Conservation (phyloP, 1,140 invertebrate species). For the Eufriesea mexicana region DNA sequence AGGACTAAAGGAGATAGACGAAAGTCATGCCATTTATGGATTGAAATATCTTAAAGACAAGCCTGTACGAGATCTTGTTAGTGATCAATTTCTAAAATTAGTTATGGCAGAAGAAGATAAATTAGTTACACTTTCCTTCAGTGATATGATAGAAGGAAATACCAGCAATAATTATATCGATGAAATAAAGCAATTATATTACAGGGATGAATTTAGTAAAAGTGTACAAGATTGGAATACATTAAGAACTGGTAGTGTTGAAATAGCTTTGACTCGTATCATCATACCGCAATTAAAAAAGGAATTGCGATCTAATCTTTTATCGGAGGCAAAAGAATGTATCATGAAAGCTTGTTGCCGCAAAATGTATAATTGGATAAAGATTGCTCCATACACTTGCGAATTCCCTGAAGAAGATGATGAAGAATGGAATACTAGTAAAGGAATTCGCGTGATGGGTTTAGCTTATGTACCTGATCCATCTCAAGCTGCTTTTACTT, state of each 20-base stretch:
- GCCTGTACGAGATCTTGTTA: slow-evolving; percentile 93
- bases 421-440: slow-evolving; percentile 94
- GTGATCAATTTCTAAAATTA: slow-evolving; percentile 95
- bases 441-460: slow-evolving; percentile 93
- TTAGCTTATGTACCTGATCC: slow-evolving; percentile 94
- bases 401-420: slow-evolving; percentile 93
- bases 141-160: slow-evolving; percentile 90
- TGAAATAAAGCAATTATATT: slow-evolving; percentile 95
- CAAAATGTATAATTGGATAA: slow-evolving; percentile 95
- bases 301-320: slow-evolving; percentile 91
- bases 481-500: slow-evolving; percentile 94
- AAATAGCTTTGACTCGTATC: slow-evolving; percentile 93
- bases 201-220: slow-evolving; percentile 97
- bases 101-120: slow-evolving; percentile 94
- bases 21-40: slow-evolving; percentile 93
- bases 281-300: slow-evolving; percentile 94
- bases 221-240: slow-evolving; percentile 98
- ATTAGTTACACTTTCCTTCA: slow-evolving; percentile 88
- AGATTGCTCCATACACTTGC: slow-evolving; percentile 91
- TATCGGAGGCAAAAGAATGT: slow-evolving; percentile 94
- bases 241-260: slow-evolving; percentile 92
- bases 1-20: slow-evolving; percentile 96
- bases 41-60: slow-evolving; percentile 98
- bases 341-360: slow-evolving; percentile 92
- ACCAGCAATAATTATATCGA: slow-evolving; percentile 90